A percentile compares a stretch with the other conserved stretches of the same genome.
Evolutionary conservation across 2,113 vertebrate genomes (phyloP).

Genomic region (Trogon melanurus): DNA sequence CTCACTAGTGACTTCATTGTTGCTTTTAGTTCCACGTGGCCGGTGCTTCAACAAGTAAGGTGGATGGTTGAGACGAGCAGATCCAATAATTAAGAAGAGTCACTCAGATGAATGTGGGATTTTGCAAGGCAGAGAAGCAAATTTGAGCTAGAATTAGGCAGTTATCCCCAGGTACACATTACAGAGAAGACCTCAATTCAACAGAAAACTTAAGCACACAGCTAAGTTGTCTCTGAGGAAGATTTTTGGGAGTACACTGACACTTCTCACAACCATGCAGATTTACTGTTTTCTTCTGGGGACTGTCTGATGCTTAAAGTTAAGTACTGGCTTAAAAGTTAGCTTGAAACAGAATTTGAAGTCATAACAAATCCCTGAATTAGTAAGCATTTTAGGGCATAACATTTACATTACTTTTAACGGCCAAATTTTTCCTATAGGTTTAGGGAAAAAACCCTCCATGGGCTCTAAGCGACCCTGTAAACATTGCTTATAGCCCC

Average conservation of each 20-base stretch:
- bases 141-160: neutral
- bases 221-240: neutral
- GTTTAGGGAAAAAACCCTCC: neutral
- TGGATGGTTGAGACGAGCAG: neutral
- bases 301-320: neutral
- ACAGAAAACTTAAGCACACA: neutral
- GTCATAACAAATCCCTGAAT: neutral
- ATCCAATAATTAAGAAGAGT: neutral
- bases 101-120: neutral
- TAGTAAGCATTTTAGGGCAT: neutral
- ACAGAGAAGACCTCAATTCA: neutral
- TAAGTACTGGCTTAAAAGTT: neutral
- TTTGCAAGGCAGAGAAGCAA: neutral
- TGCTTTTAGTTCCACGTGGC: neutral
- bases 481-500: neutral
- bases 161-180: neutral
- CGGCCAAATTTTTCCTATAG: neutral
- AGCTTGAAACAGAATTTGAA: neutral
- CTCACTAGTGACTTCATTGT: neutral
- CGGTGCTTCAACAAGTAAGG: neutral
- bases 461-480: neutral
- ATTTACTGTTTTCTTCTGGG: neutral
- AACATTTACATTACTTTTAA: neutral
- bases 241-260: neutral
- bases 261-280: neutral